Base-by-base conservation (phyloP, 2,888 invertebrate species). In the Venusia cambrica region DNA sequence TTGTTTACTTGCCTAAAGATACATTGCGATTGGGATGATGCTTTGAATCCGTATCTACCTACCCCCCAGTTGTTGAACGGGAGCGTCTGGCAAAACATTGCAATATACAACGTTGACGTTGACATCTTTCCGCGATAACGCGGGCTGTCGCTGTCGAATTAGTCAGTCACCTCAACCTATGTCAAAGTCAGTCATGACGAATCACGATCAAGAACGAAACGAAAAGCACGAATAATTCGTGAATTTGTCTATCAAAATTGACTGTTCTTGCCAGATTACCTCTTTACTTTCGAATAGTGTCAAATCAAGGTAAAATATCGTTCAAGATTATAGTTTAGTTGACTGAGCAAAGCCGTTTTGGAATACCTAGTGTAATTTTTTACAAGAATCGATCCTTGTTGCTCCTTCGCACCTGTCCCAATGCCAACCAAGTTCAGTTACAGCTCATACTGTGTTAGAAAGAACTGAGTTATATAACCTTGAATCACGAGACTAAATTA, bases 401-500 rank as follows among this genome's bases (percentile, higher is more conserved):
- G n/a, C n/a, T n/a, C n/a, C n/a, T n/a, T n/a, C n/a, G n/a, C n/a
- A n/a, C n/a, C 31, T 26, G 35, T 45, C 45, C 38, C 42, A 51
- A 42, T 39, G 48, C 51, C 50, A 55, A 43, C 42, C 22, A 41
- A n/a, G 39, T 36, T 51, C 14, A 25, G 64, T 62, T 55, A 54
- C 57, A 63, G 62, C 71, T 62, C 54, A 53, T 62, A 57, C 52
- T 59, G 30, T 56, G 62, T 62, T 67, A 68, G 66, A 75, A 76
- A 70, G 68, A 64, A 75, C 73, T 67, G 73, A 71, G 80, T 87
- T 87, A 87, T 75, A 84, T 87, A 87, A 87, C 87, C 87, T 87
- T 87, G 85, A 85, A 84, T 85, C 85, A 84, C 85, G 81, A 73
- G 84, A 83, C 75, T 72, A 67, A 55, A 62, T 70, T 83, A 81